Base-by-base conservation (phyloP, 2,888 invertebrate species). In the Molorchus minor region DNA sequence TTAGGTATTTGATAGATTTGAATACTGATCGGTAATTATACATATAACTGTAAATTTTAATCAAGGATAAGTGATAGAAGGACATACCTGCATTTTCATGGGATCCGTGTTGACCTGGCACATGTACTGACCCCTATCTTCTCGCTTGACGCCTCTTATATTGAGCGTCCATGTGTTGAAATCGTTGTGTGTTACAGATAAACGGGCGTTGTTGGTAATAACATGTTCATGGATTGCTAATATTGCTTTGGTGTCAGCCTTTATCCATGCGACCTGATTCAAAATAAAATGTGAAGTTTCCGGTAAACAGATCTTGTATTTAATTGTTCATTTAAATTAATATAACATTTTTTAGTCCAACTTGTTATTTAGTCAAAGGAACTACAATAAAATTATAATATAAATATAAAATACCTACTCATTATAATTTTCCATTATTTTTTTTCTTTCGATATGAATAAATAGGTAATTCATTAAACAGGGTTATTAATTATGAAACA, bases 21-120 rank as follows among this genome's bases (percentile, higher is more conserved):
- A n/a, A n/a, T n/a, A n/a, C n/a, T n/a, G n/a, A n/a, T n/a, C n/a
- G n/a, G n/a, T n/a, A n/a, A n/a, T n/a, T n/a, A n/a, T n/a, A n/a
- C n/a, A n/a, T n/a, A n/a, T n/a, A n/a, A n/a, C n/a, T 25, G 25
- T 25, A 25, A 25, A 25, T 25, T 25, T 25, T 25, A 8, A 25
- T 25, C 4, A n/a, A n/a, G 25, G 4, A 25, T 25, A 8, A 25
- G 25, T 5, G 8, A 25, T 25, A 25, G 8, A 25, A 25, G 25
- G 3, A 75, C 80, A 82, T 83, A 93, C 94, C 90, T 94, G 94
- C 88, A 93, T 94, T 84, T 93, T 93, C 93, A 94, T 93, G 44
- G 94, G 94, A 82, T 94, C 92, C 58, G 94, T 95, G 82, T 95
- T 95, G 76, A 96, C 93, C 86, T 96, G 95, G 84, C 94, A 94